Percentiles rank a stretch among this genome's conserved stretches.
phyloP scores from a whole-genome alignment of 2,888 invertebrate genomes.

The Steinernema scapterisci region DNA sequence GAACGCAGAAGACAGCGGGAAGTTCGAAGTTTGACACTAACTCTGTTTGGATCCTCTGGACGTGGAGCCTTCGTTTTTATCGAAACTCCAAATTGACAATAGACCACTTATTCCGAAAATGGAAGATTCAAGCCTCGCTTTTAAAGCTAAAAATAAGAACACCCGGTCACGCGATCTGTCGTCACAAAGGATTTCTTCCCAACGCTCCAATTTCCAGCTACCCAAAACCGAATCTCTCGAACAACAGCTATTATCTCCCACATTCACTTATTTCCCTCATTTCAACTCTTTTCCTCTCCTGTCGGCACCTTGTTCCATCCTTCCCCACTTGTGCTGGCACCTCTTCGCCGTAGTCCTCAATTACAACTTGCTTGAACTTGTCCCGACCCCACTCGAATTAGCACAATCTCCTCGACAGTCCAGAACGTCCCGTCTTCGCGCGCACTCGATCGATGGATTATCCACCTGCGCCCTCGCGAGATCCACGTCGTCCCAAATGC shows the following conservation, averaged over 20 bases:
- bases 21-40: no score
- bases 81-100: no score
- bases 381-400: constrained; percentile 31
- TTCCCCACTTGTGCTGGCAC: no score
- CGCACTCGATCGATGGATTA: constrained; percentile 22
- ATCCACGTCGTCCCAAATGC: constrained; percentile 10
- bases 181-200: no score
- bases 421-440: not conserved
- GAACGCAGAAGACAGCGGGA: no score
- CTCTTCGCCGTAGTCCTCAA: not conserved
- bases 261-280: not conserved
- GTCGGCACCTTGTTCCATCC: not conserved
- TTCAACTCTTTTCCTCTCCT: not conserved
- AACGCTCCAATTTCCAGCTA: no score
- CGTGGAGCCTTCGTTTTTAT: no score
- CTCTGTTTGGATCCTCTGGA: no score
- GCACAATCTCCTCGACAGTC: constrained; percentile 20
- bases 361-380: constrained; percentile 19
- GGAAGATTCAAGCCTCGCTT: no score
- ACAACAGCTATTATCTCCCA: not conserved
- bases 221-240: not conserved
- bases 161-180: no score
- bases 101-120: no score
- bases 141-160: no score
- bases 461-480: constrained; percentile 10